A percentile compares a stretch with the other conserved stretches of the same genome.
Evolutionary conservation across 2,888 invertebrate species (phyloP).

Genomic region (Pristionchus arcanus): DNA sequence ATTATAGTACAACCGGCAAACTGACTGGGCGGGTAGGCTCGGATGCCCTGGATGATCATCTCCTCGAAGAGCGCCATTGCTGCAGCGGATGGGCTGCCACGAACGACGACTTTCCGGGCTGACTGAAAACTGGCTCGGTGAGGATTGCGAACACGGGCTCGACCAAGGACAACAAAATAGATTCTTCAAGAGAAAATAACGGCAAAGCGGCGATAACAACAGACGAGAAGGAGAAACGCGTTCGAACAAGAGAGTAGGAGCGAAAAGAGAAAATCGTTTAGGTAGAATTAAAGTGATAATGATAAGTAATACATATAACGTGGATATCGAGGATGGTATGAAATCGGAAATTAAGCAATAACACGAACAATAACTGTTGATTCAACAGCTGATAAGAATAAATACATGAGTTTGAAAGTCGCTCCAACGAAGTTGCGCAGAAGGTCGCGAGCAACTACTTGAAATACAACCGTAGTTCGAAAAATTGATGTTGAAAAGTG

Average conservation of each 20-base stretch:
- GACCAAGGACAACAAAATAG: neutral
- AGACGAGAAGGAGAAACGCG: neutral
- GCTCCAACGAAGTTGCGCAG: neutral
- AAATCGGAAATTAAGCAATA: neutral
- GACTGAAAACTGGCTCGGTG: neutral
- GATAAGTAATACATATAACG: neutral
- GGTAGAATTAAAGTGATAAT: neutral
- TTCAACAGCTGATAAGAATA: neutral
- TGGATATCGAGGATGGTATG: neutral
- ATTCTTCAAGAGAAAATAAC: neutral
- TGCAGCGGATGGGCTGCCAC: neutral
- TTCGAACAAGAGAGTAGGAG: neutral
- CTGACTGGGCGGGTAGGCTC: conserved; percentile 50
- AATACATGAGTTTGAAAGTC: neutral
- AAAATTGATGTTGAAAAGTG: neutral
- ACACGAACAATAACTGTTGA: neutral
- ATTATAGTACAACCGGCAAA: too few relatives aligned
- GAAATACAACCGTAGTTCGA: neutral
- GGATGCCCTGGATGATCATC: conserved; percentile 53
- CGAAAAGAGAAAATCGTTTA: neutral
- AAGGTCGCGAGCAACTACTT: neutral
- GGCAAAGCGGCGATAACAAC: neutral
- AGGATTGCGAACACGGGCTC: neutral
- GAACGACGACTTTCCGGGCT: neutral
- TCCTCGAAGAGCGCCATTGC: conserved; percentile 55